Evolutionary conservation across 2,888 invertebrate genomes (phyloP), one percentile per base, ranked within the genome.

Genomic region (Polyploca ridens): DNA sequence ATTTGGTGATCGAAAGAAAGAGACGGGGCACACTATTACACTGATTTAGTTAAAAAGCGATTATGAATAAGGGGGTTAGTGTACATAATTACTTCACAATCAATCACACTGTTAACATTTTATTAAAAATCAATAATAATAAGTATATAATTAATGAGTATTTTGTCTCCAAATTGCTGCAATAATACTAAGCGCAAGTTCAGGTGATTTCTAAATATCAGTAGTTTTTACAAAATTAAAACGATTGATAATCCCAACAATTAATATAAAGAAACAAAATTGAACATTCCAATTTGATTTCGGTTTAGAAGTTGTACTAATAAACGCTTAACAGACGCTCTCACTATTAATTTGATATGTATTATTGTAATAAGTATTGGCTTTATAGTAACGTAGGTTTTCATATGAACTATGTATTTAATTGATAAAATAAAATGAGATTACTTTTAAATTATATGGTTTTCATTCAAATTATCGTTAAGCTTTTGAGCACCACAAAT

Each of bases 241-340:
- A 3, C 10, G 38, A 38, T 8, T 38, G 27, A 27, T 27, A 1
- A 38, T 38, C 7, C 38, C 38, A 38, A 10, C 33, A 35, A 14
- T 33, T 57, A 63, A 62, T 16, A 11, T 16, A 38, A 41, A 44
- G 58, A 46, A 14, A 59, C 11, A 10, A 14, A 10, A 54, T 66
- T 66, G 64, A 68, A 74, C 76, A 77, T 77, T 77, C 77, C 77
- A 62, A 49, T 63, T 69, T 68, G 66, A 63, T 70, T 67, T 63
- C 7, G 58, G 35, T 38, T 10, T 38, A 10, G 8, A 38, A 38
- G 10, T n/a, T 68, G 66, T 27, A 62, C 60, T 41, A 64, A 64
- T 14, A 60, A 64, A 60, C 67, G 44, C 14, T 54, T n/a, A 27
- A 10, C 8, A n/a, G n/a, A 38, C 6, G 0, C 58, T 54, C 62